phyloP scores from a whole-genome alignment of 1,140 invertebrate genomes.

The Leguminivora glycinivorella region DNA sequence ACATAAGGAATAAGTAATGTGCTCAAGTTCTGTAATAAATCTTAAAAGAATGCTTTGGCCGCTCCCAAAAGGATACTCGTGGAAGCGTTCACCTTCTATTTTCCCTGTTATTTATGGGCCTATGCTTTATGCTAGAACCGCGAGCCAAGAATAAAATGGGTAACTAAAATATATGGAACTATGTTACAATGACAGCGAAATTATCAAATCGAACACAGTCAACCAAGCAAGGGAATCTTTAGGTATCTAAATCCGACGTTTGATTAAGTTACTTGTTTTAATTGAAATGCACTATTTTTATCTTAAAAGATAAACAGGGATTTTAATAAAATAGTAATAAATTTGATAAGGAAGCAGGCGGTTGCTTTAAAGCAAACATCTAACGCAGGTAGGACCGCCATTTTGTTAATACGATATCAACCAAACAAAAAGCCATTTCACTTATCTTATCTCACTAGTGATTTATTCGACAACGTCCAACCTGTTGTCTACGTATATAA shows the following conservation, averaged over 20 bases:
- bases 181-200: conserved; percentile 68
- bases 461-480: conserved; percentile 46
- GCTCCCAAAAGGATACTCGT: conserved; percentile 77
- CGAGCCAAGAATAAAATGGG: conserved; percentile 72
- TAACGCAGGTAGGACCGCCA: conserved; percentile 36
- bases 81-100: conserved; percentile 77
- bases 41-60: conserved; percentile 77
- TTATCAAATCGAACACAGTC: conserved; percentile 45
- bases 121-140: conserved; percentile 73
- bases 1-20: conserved; percentile 77
- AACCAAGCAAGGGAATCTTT: not conserved
- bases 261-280: not conserved
- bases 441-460: conserved; percentile 62
- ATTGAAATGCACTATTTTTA: not conserved
- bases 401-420: conserved; percentile 47
- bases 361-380: not conserved
- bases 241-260: not conserved
- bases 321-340: not conserved
- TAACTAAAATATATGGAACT: conserved; percentile 72
- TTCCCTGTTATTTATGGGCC: conserved; percentile 75
- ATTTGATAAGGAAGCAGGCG: not conserved
- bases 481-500: conserved; percentile 14
- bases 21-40: conserved; percentile 76
- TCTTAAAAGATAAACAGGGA: not conserved
- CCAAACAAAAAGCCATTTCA: conserved; percentile 44